Evolutionary conservation across 2,888 invertebrate species (phyloP).

Genomic region (Boloria selene): DNA sequence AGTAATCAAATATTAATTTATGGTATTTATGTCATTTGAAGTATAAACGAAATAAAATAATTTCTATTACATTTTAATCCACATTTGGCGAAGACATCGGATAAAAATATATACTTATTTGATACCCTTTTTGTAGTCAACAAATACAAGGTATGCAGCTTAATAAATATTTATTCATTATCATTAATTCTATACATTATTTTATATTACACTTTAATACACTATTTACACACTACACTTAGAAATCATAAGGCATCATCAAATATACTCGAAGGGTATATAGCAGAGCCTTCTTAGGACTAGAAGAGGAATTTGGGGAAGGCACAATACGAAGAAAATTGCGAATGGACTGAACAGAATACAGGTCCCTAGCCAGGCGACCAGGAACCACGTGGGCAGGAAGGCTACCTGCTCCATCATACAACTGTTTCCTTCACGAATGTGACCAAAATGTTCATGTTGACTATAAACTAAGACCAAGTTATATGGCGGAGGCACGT

Average conservation of each 20-base stretch:
- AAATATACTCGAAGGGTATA: slow-evolving; percentile 86
- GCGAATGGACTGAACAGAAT: slow-evolving; percentile 86
- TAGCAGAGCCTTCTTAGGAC: slow-evolving; percentile 85
- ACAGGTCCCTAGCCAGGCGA: slow-evolving; percentile 84
- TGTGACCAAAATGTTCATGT: slow-evolving; percentile 59
- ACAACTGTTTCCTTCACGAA: slow-evolving; percentile 43
- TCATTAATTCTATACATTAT: slow-evolving; percentile 28
- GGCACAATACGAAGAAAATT: slow-evolving; percentile 84
- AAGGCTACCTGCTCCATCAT: slow-evolving; percentile 73
- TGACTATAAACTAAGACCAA: slow-evolving; percentile 40
- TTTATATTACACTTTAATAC: slow-evolving; percentile 33
- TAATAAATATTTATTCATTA: slow-evolving; percentile 35
- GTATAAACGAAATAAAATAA: no score
- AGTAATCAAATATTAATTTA: no score
- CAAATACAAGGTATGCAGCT: slow-evolving; percentile 44
- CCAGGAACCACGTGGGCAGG: slow-evolving; percentile 82
- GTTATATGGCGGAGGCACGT: slow-evolving; percentile 31
- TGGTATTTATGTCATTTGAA: no score
- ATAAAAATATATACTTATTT: no score
- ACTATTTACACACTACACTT: slow-evolving; percentile 34
- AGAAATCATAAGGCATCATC: slow-evolving; percentile 45
- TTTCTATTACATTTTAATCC: no score
- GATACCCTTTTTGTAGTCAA: background rate
- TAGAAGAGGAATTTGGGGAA: slow-evolving; percentile 87
- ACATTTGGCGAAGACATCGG: no score